phyloP scores from a whole-genome alignment of 2,888 invertebrate species.

The Melanostoma mellinum region DNA sequence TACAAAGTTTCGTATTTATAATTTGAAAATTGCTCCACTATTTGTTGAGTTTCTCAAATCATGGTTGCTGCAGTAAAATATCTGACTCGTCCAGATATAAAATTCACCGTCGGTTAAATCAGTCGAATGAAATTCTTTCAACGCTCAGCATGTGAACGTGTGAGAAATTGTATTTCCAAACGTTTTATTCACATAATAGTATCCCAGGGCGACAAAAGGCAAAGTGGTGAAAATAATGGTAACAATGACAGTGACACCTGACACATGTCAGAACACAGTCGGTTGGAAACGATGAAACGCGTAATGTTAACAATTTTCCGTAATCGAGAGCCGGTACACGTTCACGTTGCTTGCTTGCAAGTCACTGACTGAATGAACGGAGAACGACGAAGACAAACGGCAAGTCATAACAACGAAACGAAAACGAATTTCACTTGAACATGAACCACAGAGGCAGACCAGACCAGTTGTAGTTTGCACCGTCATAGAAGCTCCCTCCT shows the following conservation, averaged over 20 bases:
- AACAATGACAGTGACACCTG: conserved; percentile 57
- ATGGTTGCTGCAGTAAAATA: conserved; percentile 19
- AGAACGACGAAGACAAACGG: no score
- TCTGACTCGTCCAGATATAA: not conserved
- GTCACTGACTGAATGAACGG: conserved; percentile 64
- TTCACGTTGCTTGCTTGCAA: conserved; percentile 43
- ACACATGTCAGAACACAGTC: conserved; percentile 54
- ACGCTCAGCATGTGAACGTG: conserved; percentile 24
- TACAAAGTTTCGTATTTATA: conserved; percentile 33
- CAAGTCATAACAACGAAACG: not conserved
- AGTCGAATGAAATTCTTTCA: conserved; percentile 37
- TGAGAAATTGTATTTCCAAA: conserved; percentile 21
- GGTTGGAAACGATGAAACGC: conserved; percentile 12
- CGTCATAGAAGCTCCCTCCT: conserved; percentile 11
- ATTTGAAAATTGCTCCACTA: conserved; percentile 36
- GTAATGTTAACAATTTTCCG: conserved; percentile 2
- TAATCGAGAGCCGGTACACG: conserved; percentile 14
- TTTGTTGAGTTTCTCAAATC: conserved; percentile 15
- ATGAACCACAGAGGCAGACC: conserved; percentile 29
- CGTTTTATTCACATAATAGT: conserved; percentile 25
- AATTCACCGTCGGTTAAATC: conserved; percentile 8
- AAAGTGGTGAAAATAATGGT: conserved; percentile 37
- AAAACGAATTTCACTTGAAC: conserved; percentile 56
- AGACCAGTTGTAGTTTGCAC: conserved; percentile 42
- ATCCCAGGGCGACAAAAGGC: conserved; percentile 10